Conservation (phyloP, 1,140 invertebrate species). For the Aphaenogaster rudis region DNA sequence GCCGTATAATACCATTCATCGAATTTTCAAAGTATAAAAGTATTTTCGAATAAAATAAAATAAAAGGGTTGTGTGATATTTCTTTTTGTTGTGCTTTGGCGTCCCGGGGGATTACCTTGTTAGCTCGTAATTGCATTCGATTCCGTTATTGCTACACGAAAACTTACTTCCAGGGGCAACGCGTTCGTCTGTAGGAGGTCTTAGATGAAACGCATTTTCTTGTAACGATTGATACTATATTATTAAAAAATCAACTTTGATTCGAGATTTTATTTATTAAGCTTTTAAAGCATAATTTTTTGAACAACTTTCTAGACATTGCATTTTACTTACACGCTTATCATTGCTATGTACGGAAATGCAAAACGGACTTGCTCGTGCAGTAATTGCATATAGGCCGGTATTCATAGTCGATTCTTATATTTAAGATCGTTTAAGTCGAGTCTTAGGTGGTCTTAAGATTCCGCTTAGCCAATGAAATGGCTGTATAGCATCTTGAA, state of each 20-base stretch:
- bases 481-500: too few relatives aligned
- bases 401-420: too few relatives aligned
- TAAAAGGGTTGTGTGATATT: not conserved
- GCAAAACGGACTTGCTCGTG: not conserved
- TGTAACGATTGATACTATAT: not conserved
- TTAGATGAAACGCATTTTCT: not conserved
- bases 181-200: not conserved
- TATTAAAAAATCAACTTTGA: not conserved
- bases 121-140: conserved; percentile 35
- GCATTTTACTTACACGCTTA: not conserved
- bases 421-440: too few relatives aligned
- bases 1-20: not conserved
- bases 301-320: not conserved
- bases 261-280: not conserved
- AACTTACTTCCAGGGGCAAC: conserved; percentile 20
- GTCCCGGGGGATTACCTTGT: not conserved
- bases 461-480: too few relatives aligned
- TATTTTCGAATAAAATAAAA: conserved; percentile 8
- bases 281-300: not conserved
- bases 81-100: not conserved
- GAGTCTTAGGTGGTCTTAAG: too few relatives aligned
- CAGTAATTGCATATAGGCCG: not conserved
- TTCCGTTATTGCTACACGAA: conserved; percentile 37
- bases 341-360: not conserved
- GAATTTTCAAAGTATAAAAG: not conserved